A percentile compares a stretch with the other conserved stretches of the same genome.
Conservation (phyloP, 2,797 vertebrate genomes). For the Manis crassicaudata region DNA sequence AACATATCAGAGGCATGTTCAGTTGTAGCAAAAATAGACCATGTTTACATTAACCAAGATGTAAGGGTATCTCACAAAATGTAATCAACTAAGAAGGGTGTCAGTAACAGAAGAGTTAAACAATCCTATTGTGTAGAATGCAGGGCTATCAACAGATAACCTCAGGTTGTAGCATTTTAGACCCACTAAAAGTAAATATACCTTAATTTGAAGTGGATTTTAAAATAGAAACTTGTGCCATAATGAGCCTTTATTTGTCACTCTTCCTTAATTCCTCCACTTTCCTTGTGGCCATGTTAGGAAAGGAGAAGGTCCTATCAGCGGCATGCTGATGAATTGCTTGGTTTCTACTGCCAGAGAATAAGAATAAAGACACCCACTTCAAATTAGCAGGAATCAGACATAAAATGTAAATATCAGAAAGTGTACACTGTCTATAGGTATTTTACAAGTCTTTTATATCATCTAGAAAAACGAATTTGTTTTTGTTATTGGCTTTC, state of each 20-base stretch:
- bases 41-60: background rate
- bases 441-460: background rate
- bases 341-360: background rate
- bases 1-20: background rate
- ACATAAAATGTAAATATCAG: background rate
- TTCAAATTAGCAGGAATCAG: background rate
- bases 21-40: background rate
- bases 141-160: background rate
- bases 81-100: background rate
- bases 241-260: background rate
- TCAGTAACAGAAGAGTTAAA: background rate
- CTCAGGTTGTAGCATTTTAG: background rate
- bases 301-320: background rate
- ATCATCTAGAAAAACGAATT: background rate
- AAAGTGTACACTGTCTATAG: background rate
- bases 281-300: background rate
- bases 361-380: background rate
- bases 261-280: background rate
- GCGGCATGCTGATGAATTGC: background rate
- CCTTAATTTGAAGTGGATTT: background rate
- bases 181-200: background rate
- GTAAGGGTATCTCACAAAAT: background rate
- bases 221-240: background rate
- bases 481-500: background rate
- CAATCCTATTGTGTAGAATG: background rate